Evolutionary conservation across 2,888 invertebrate genomes (phyloP), one percentile per base, ranked within the genome.

Genomic region (Oscheius sp.): DNA sequence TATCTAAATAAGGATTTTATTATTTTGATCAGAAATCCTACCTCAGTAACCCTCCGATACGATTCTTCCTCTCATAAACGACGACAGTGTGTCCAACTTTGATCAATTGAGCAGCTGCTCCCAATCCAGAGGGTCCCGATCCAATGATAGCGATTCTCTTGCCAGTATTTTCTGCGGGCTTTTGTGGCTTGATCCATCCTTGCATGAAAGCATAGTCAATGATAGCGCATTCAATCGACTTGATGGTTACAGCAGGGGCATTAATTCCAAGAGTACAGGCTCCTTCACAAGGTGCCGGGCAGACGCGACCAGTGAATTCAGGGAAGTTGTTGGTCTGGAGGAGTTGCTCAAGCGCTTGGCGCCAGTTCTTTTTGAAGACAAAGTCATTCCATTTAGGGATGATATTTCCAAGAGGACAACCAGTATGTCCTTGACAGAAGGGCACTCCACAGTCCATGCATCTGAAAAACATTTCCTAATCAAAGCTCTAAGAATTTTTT

Each of bases 391-490:
- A 99, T 91, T 96, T 96, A 69, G 99, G 99, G 82, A 99, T 96
- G 84, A 99, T 95, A 90, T 99, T 99, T 43, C 97, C 97, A 49
- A 99, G 92, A 0, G 98, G 98, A 89, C 98, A 99, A 61, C 98
- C 98, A 89, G 96, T 94, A 49, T 92, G 92, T 46, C 94, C 94
- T 89, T 95, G 95, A 89, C 99, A 99, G 91, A 96, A 96, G 9
- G 96, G 96, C n/a, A 99, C 96, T 27, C 98, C 98, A 89, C 98
- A 98, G 88, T 98, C 98, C 98, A 98, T 98, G 89, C 98, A 99
- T 73, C 91, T 90, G 71, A 3, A 35, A 68, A 52, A 68, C 18
- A 66, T 7, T 27, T 25, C 25, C 1, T 21, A 7, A 13, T 21
- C 49, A 23, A 66, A 5, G 2, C 2, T 23, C n/a, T 9, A 12